These are phyloP conservation scores for Neopipo cinnamomea DNA, from an alignment of 2,113 vertebrate genomes.

Conservation along the genomic window DNA sequence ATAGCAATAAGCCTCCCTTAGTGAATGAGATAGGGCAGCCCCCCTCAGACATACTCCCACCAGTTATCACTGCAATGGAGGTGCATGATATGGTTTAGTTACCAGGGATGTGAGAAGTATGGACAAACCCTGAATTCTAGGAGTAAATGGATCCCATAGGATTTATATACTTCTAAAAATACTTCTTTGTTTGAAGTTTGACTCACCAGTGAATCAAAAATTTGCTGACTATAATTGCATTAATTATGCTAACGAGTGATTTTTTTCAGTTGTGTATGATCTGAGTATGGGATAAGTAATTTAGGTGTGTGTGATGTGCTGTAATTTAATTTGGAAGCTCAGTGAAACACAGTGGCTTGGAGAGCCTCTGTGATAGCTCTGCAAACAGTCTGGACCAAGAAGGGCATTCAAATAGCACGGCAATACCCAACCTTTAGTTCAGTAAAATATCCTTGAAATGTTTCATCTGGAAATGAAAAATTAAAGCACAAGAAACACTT, in stretches of 20 bases:
- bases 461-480: not conserved
- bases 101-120: not conserved
- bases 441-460: not conserved
- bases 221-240: slow-evolving; percentile 12
- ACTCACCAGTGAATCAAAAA: not conserved
- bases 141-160: not conserved
- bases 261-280: not conserved
- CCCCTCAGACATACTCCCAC: not conserved
- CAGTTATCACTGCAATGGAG: not conserved
- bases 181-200: not conserved
- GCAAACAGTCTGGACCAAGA: not conserved
- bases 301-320: not conserved
- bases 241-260: not conserved
- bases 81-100: not conserved
- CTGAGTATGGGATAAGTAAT: not conserved
- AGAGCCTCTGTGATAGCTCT: not conserved
- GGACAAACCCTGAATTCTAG: not conserved
- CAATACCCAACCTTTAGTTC: not conserved
- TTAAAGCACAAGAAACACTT: not conserved
- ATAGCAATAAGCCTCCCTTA: slow-evolving; percentile 57
- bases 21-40: slow-evolving; percentile 19
- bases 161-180: not conserved
- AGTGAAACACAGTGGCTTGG: not conserved
- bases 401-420: not conserved
- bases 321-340: not conserved